Conservation (phyloP, 2,797 vertebrate genomes). For the Cephalopachus bancanus region DNA sequence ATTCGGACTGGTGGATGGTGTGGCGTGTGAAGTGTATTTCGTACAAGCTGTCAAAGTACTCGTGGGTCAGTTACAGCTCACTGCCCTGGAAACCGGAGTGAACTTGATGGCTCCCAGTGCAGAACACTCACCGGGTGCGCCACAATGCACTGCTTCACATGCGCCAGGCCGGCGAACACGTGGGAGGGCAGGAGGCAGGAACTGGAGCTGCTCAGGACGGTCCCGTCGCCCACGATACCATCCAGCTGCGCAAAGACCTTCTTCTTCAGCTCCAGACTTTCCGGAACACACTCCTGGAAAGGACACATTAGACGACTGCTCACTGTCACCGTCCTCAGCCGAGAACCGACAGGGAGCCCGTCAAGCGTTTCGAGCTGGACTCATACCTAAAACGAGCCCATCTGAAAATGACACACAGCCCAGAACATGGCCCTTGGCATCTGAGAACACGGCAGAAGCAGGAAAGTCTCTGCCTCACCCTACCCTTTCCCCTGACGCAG, state of each 20-base stretch:
- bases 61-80: background rate
- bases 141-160: conserved; percentile 94
- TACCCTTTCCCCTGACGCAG: background rate
- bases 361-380: background rate
- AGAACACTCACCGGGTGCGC: conserved; percentile 95
- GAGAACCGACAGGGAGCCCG: background rate
- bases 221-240: conserved; percentile 87
- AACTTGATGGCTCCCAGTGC: background rate
- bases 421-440: background rate
- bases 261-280: conserved; percentile 95
- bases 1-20: background rate
- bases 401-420: background rate
- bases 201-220: conserved; percentile 96
- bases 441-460: background rate
- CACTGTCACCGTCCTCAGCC: background rate
- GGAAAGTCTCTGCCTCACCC: too few species aligned
- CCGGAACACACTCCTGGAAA: conserved; percentile 96
- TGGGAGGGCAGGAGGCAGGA: conserved; percentile 96
- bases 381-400: background rate
- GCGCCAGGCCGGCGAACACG: conserved; percentile 93
- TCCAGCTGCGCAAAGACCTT: conserved; percentile 94
- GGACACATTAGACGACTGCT: conserved; percentile 23
- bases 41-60: background rate
- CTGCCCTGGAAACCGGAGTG: background rate
- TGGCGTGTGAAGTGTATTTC: background rate